These are phyloP conservation scores for Bambusicola thoracicus DNA, from an alignment of 2,113 vertebrate genomes.

Conservation along the genomic window DNA sequence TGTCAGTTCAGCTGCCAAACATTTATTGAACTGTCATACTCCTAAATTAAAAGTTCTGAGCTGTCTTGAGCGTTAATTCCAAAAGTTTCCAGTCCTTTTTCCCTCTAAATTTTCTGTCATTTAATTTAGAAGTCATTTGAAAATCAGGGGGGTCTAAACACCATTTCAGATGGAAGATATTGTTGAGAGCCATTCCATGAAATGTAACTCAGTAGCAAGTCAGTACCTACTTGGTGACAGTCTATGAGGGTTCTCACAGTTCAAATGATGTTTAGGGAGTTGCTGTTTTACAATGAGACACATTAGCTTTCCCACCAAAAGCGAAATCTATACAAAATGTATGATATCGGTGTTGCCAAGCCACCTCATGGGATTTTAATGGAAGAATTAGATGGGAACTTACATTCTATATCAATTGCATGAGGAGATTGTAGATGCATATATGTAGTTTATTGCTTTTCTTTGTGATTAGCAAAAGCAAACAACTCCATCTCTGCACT, in stretches of 20 bases:
- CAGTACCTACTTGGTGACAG: accelerated
- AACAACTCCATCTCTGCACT: slow-evolving; percentile 32
- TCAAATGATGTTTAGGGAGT: neutral
- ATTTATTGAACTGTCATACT: neutral
- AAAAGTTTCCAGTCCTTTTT: neutral
- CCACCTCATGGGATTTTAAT: neutral
- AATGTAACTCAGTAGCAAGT: neutral
- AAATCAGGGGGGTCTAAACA: neutral
- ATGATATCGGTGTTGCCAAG: neutral
- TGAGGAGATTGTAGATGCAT: neutral
- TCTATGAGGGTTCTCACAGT: neutral
- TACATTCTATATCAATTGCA: neutral
- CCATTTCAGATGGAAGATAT: neutral
- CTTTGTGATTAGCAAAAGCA: neutral
- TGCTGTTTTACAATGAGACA: neutral
- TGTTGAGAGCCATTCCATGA: neutral
- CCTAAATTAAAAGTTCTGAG: neutral
- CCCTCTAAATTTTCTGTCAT: neutral
- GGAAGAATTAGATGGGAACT: neutral
- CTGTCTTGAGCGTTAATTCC: neutral
- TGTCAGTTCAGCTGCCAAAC: neutral
- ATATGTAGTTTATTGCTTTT: neutral
- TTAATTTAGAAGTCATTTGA: neutral
- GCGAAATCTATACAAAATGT: neutral
- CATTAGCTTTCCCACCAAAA: neutral